phyloP scores from a whole-genome alignment of 1,140 invertebrate genomes.

The Homarus americanus region DNA sequence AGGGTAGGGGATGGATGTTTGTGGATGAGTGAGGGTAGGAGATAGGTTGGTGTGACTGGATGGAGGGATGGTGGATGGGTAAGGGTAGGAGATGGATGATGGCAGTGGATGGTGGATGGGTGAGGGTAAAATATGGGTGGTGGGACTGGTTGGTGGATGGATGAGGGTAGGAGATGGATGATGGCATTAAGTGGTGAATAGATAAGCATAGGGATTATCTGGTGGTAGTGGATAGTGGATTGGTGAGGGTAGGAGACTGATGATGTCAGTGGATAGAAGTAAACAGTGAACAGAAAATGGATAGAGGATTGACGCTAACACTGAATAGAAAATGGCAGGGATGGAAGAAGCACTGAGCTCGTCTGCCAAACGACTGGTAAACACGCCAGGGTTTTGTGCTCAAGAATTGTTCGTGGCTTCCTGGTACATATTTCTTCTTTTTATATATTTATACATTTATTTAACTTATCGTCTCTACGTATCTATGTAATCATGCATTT shows the following conservation, averaged over 20 bases:
- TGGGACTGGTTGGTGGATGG: background rate
- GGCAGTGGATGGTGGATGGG: background rate
- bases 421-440: no score
- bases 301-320: no score
- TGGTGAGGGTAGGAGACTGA: background rate
- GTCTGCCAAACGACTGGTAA: no score
- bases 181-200: background rate
- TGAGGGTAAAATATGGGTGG: background rate
- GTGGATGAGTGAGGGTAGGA: background rate
- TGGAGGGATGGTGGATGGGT: background rate
- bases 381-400: no score
- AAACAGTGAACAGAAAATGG: no score
- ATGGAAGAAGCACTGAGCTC: no score
- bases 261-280: background rate
- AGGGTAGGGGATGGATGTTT: background rate
- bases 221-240: background rate
- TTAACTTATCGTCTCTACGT: no score
- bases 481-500: no score
- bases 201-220: background rate
- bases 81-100: background rate
- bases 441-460: no score
- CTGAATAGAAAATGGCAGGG: no score
- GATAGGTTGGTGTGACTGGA: no score
- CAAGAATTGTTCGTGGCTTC: no score
- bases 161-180: background rate